These are phyloP conservation scores for Philaethria dido DNA, from an alignment of 2,888 invertebrate genomes.

Conservation along the genomic window DNA sequence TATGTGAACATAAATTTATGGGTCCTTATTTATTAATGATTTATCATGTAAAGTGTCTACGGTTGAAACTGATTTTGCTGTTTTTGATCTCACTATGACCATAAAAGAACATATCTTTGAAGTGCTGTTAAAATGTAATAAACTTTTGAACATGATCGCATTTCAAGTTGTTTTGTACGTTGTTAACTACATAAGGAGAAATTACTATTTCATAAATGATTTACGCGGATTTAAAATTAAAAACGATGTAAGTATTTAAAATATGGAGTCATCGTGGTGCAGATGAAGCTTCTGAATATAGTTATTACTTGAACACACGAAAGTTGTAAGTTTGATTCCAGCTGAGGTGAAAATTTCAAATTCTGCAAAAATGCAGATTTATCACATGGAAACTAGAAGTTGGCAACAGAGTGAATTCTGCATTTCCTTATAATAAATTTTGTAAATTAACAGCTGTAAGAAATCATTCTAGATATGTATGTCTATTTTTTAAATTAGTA, in stretches of 20 bases:
- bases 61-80: slow-evolving; percentile 13
- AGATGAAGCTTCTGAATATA: not conserved
- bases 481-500: no score
- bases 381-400: no score
- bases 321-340: no score
- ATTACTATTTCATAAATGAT: slow-evolving; percentile 3
- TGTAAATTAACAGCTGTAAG: no score
- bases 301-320: no score
- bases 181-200: slow-evolving; percentile 2
- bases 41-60: slow-evolving; percentile 11
- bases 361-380: no score
- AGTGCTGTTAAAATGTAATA: slow-evolving; percentile 17
- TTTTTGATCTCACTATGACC: slow-evolving; percentile 1
- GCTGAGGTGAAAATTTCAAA: no score
- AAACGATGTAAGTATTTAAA: slow-evolving; percentile 5
- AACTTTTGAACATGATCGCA: slow-evolving; percentile 8
- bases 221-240: not conserved
- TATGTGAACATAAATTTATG: not conserved
- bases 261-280: not conserved
- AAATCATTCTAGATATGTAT: no score
- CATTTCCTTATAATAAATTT: no score
- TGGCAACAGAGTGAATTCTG: no score
- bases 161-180: slow-evolving; percentile 15
- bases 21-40: slow-evolving; percentile 6
- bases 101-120: slow-evolving; percentile 10